A percentile compares a stretch with the other conserved stretches of the same genome.
These are phyloP conservation scores for Murina feae DNA, from an alignment of 2,113 vertebrate species.

Conservation along the genomic window DNA sequence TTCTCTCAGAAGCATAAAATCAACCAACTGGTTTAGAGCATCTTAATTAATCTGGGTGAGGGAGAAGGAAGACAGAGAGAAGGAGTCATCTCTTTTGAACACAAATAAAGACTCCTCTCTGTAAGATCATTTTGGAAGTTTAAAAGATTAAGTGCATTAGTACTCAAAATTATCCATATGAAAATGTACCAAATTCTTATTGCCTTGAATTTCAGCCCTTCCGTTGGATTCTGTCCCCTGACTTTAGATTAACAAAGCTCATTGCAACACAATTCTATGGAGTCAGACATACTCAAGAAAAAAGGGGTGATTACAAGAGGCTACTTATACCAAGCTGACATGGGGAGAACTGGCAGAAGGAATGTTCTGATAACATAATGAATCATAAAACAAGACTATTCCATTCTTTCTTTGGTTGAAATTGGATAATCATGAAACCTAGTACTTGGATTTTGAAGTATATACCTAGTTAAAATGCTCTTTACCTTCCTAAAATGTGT, in stretches of 20 bases:
- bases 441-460: neutral
- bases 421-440: neutral
- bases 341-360: neutral
- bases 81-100: neutral
- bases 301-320: neutral
- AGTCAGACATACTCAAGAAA: neutral
- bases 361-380: neutral
- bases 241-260: neutral
- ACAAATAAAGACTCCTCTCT: neutral
- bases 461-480: neutral
- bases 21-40: neutral
- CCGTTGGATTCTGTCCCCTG: neutral
- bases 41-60: neutral
- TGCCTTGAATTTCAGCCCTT: neutral
- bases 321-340: neutral
- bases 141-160: conserved; percentile 11
- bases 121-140: neutral
- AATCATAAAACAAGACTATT: neutral
- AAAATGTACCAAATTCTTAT: neutral
- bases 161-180: neutral
- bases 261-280: neutral
- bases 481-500: neutral
- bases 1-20: conserved; percentile 28
- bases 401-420: neutral
- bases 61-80: neutral